phyloP scores from a whole-genome alignment of 2,113 vertebrate species.

The Chroicocephalus ridibundus region DNA sequence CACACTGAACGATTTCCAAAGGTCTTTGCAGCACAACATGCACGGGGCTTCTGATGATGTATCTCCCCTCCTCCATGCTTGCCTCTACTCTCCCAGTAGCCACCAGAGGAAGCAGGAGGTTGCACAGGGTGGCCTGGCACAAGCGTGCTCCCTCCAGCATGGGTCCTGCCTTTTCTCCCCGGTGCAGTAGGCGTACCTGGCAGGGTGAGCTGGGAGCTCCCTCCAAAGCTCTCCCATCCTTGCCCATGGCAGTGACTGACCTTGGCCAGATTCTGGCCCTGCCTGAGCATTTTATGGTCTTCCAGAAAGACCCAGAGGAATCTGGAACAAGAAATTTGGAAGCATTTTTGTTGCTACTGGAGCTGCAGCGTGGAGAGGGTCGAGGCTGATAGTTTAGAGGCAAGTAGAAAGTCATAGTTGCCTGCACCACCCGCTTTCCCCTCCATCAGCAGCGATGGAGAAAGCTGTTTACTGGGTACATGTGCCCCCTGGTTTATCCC shows the following conservation, averaged over 20 bases:
- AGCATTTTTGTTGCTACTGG: background rate
- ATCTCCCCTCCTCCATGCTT: background rate
- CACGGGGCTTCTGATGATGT: background rate
- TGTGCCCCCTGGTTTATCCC: background rate
- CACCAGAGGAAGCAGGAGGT: background rate
- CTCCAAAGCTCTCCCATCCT: background rate
- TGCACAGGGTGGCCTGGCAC: background rate
- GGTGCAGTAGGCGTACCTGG: background rate
- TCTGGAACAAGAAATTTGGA: background rate
- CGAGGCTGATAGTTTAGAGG: background rate
- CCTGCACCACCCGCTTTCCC: fast-evolving
- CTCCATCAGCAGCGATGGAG: background rate
- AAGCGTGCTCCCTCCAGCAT: fast-evolving
- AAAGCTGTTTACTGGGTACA: background rate
- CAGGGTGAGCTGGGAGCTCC: background rate
- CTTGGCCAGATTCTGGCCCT: background rate
- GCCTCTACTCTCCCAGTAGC: background rate
- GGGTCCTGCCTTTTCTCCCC: background rate
- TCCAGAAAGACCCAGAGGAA: background rate
- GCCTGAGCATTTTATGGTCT: background rate
- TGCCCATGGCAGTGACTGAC: background rate
- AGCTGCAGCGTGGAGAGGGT: background rate
- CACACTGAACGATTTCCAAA: background rate
- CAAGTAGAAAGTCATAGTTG: background rate
- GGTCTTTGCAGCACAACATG: background rate